These are phyloP conservation scores for Amiota communis DNA, from an alignment of 2,888 invertebrate genomes.

Conservation along the genomic window DNA sequence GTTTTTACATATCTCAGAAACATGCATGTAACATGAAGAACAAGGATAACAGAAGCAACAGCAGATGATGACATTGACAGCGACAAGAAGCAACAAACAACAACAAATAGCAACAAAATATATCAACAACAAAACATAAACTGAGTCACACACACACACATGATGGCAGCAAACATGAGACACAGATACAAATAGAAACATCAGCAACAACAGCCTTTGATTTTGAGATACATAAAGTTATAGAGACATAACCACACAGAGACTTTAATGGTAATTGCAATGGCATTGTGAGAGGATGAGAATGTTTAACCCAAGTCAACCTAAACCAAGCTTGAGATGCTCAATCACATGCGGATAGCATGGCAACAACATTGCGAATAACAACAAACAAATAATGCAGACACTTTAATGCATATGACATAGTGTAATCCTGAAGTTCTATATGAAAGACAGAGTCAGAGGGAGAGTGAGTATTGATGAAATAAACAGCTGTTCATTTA, in stretches of 20 bases:
- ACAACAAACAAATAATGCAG: background rate
- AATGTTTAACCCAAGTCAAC: no score
- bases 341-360: background rate
- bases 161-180: conserved; percentile 21
- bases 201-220: background rate
- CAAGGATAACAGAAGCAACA: conserved; percentile 41
- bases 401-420: background rate
- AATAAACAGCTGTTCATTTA: background rate
- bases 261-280: background rate
- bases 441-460: background rate
- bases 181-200: background rate
- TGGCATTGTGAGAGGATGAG: background rate
- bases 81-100: conserved; percentile 34
- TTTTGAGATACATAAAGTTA: no score
- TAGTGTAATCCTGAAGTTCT: background rate
- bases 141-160: background rate
- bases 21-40: conserved; percentile 61
- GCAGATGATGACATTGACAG: conserved; percentile 22
- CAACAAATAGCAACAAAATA: conserved; percentile 45
- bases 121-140: conserved; percentile 35
- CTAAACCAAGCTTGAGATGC: background rate
- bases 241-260: background rate
- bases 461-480: background rate
- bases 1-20: conserved; percentile 61
- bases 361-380: background rate